Percentiles rank a stretch among this genome's conserved stretches.
These are phyloP conservation scores for Alitta virens DNA, from an alignment of 2,888 invertebrate species.

Conservation along the genomic window DNA sequence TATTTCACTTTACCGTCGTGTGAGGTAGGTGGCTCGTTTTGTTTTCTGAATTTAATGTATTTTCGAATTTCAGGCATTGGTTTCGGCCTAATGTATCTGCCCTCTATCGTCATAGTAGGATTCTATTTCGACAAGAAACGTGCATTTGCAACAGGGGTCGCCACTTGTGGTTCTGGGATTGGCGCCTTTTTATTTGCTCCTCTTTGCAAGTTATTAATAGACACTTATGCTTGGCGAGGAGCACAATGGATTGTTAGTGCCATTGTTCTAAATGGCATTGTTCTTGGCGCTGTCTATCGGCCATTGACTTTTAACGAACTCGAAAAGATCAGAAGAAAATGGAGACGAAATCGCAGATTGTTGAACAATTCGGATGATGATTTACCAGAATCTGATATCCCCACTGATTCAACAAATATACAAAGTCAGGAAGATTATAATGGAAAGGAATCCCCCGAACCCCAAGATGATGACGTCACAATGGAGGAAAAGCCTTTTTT, in stretches of 20 bases:
- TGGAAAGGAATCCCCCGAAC: too few species aligned
- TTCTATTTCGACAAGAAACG: conserved; percentile 21
- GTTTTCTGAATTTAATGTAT: too few species aligned
- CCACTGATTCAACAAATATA: too few species aligned
- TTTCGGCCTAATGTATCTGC: conserved; percentile 90
- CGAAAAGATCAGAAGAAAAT: conserved; percentile 13
- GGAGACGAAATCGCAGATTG: background rate
- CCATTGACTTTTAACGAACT: conserved; percentile 64
- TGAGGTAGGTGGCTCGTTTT: too few species aligned
- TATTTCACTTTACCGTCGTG: too few species aligned
- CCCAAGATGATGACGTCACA: too few species aligned
- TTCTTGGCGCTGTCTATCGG: conserved; percentile 76
- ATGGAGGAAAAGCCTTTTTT: too few species aligned
- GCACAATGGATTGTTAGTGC: conserved; percentile 78
- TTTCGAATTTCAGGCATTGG: conserved; percentile 72
- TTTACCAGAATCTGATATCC: too few species aligned
- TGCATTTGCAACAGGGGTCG: conserved; percentile 20
- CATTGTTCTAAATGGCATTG: conserved; percentile 71
- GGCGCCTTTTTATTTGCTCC: conserved; percentile 85
- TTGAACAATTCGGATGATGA: background rate
- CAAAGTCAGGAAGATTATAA: too few species aligned
- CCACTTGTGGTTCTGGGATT: conserved; percentile 70
- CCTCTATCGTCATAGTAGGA: conserved; percentile 76
- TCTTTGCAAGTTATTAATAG: conserved; percentile 68
- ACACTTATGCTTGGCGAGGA: conserved; percentile 70